Base-by-base conservation (phyloP, 2,888 invertebrate species). In the Drosophila planitibia region DNA sequence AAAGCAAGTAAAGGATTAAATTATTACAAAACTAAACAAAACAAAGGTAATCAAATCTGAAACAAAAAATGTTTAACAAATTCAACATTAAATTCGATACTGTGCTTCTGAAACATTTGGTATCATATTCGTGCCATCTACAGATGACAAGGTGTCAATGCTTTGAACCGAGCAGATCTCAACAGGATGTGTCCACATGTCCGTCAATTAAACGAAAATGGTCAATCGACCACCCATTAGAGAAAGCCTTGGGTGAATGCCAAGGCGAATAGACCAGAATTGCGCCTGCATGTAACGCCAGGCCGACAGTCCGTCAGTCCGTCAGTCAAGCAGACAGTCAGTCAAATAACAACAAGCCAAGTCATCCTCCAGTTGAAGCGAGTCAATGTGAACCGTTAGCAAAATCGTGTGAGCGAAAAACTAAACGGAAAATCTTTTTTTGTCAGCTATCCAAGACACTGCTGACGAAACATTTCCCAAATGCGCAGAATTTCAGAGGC, bases 201-300 rank as follows among this genome's bases (percentile, higher is more conserved):
- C 82, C 53, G 79, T 88, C 89, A 89, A 87, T 86, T 89, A 87
- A 87, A 83, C 88, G 74, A 89, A 86, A 86, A 89, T 87, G 88
- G 89, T 85, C 86, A 89, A 85, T 85, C 69, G 83, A 79, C 75
- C 70, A 85, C 75, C 75, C 76, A 87, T 83, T 88, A 79, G 89
- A 86, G 86, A 86, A 86, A 86, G 86, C 90, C 79, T 83, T 79
- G 77, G 73, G 68, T 87, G 74, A 89, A 89, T 89, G 85, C 77
- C 80, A 78, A 81, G 78, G 75, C 85, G 74, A 74, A 67, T 61
- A 54, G 57, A 64, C 53, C 53, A 55, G 65, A 75, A 61, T 60
- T 58, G 57, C 30, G 58, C 16, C 58, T 59, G 51, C 60, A 28
- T 68, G 61, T 65, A 65, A 63, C 74, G 70, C 53, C 73, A 64